Conservation (phyloP, 23 tunicate species). For the Trididemnum miniatum region DNA sequence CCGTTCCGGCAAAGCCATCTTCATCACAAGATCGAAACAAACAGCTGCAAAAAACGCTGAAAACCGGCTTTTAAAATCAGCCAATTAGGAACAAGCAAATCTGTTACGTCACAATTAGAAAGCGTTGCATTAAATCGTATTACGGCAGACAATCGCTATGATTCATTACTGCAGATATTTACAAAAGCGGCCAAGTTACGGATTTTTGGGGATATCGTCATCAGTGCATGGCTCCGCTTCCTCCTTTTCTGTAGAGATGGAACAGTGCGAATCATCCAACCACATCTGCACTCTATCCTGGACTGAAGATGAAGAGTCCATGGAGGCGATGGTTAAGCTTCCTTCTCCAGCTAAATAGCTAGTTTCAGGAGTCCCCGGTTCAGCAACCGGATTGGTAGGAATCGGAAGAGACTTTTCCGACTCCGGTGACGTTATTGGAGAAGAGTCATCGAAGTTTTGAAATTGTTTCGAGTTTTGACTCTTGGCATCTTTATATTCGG, state of each 20-base stretch:
- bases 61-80: not conserved
- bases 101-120: no score
- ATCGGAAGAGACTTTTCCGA: not conserved
- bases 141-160: not conserved
- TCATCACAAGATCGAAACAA: not conserved
- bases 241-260: not conserved
- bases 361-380: not conserved
- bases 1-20: not conserved
- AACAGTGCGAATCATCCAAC: conserved; percentile 38
- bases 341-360: not conserved
- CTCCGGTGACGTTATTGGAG: not conserved
- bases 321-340: not conserved
- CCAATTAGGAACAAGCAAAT: not conserved
- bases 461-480: conserved; percentile 3
- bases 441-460: not conserved
- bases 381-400: not conserved
- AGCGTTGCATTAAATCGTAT: no score
- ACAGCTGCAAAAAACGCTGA: not conserved
- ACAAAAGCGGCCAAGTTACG: not conserved
- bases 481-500: conserved; percentile 6
- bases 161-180: not conserved
- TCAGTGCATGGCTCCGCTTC: not conserved
- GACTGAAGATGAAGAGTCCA: not conserved
- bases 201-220: not conserved
- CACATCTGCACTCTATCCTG: conserved; percentile 60